Evolutionary conservation across 1,140 invertebrate genomes (phyloP).

Genomic region (Rhizoglyphus robini): DNA sequence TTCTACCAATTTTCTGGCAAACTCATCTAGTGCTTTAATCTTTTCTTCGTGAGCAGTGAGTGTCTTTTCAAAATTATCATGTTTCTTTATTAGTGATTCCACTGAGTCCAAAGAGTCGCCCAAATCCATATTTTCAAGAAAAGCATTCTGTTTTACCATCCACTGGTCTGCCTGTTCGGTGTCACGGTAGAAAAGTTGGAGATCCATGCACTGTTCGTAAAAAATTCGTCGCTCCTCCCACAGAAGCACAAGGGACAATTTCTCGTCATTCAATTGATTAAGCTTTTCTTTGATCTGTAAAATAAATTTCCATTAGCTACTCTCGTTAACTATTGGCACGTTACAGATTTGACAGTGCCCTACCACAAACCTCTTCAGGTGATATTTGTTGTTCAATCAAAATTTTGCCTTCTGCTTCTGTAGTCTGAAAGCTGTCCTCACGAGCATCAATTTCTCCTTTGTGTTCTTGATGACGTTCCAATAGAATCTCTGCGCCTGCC

Average conservation of each 20-base stretch:
- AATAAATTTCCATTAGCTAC: background rate
- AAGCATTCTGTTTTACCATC: conserved; percentile 84
- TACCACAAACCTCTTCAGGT: conserved; percentile 56
- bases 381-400: conserved; percentile 76
- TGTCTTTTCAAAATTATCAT: conserved; percentile 93
- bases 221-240: conserved; percentile 93
- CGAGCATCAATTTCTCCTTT: conserved; percentile 96
- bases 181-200: conserved; percentile 94
- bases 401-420: conserved; percentile 68
- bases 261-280: conserved; percentile 65
- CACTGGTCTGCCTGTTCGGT: conserved; percentile 78
- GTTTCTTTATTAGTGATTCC: conserved; percentile 98
- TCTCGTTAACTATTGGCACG: too few relatives aligned
- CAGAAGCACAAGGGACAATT: conserved; percentile 61
- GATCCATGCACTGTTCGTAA: conserved; percentile 98
- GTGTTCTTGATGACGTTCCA: conserved; percentile 95
- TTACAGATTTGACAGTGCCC: background rate
- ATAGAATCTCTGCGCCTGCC: conserved; percentile 87
- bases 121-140: conserved; percentile 78
- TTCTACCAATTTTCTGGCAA: conserved; percentile 82
- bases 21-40: conserved; percentile 90
- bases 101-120: conserved; percentile 94
- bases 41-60: conserved; percentile 93
- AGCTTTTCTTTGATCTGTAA: conserved; percentile 49
- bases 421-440: conserved; percentile 80